phyloP scores from a whole-genome alignment of 1,140 invertebrate species.

The Heliconius nattereri region DNA sequence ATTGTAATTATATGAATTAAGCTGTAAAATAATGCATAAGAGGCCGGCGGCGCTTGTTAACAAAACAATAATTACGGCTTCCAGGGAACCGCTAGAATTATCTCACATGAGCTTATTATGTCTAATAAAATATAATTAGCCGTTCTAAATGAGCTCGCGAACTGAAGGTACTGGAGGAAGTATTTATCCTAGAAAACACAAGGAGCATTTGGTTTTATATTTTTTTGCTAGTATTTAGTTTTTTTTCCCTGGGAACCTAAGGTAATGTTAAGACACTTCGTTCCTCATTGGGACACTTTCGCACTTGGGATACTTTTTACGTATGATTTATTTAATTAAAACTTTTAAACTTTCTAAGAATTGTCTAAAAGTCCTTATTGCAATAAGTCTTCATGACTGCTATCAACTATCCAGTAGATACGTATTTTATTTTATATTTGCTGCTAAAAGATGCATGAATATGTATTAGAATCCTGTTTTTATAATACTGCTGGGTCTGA shows the following conservation, averaged over 20 bases:
- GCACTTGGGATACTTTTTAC: rapidly evolving
- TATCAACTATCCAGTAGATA: neutral
- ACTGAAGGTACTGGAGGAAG: neutral
- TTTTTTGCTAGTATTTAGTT: no score
- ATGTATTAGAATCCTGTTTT: conserved; percentile 2
- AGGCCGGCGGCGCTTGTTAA: conserved; percentile 17
- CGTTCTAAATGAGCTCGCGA: conserved; percentile 15
- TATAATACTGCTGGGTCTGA: neutral
- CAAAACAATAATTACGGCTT: conserved; percentile 31
- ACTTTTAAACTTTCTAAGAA: neutral
- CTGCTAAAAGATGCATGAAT: conserved; percentile 1
- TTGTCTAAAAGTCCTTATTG: neutral
- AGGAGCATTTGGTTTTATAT: no score
- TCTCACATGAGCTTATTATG: conserved; percentile 18
- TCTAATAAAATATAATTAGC: conserved; percentile 31
- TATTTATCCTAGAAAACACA: neutral
- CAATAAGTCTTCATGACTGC: neutral
- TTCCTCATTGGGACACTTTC: no score
- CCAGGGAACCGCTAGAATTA: conserved; percentile 23
- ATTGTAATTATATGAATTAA: neutral
- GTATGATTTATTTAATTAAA: neutral
- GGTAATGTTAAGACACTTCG: no score
- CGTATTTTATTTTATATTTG: neutral
- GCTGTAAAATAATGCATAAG: neutral
- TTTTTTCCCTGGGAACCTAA: no score